Evolutionary conservation across 2,888 invertebrate species (phyloP).

Genomic region (Parapristionchus giblindavisi): DNA sequence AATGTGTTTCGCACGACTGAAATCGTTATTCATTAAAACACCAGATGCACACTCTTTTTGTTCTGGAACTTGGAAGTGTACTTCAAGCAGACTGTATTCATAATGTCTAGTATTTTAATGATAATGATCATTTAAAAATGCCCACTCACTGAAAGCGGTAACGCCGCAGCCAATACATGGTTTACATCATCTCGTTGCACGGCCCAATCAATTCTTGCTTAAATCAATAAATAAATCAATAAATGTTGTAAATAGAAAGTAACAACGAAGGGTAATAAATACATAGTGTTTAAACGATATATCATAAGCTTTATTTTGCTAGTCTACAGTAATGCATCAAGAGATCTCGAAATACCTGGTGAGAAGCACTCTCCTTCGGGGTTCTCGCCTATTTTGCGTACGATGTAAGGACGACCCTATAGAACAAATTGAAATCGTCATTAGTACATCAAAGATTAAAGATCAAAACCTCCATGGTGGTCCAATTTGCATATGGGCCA

Average conservation of each 20-base stretch:
- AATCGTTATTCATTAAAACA: too few relatives aligned
- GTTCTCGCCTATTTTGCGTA: not conserved
- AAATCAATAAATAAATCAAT: slow-evolving; percentile 35
- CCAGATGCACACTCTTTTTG: too few relatives aligned
- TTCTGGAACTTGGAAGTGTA: too few relatives aligned
- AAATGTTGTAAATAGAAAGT: too few relatives aligned
- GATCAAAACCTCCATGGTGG: not conserved
- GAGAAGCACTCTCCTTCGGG: not conserved
- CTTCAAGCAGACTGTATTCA: too few relatives aligned
- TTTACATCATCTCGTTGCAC: slow-evolving; percentile 48
- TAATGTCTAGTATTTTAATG: slow-evolving; percentile 44
- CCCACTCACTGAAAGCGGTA: slow-evolving; percentile 43
- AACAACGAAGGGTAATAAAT: too few relatives aligned
- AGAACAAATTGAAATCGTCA: not conserved
- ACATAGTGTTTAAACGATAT: too few relatives aligned
- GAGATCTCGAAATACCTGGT: too few relatives aligned
- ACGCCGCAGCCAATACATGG: slow-evolving; percentile 48
- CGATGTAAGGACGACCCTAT: not conserved
- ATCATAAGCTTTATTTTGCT: too few relatives aligned
- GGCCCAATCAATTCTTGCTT: slow-evolving; percentile 52
- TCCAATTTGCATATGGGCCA: not conserved
- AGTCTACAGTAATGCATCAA: too few relatives aligned
- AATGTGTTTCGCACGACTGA: not conserved
- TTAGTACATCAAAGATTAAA: not conserved
- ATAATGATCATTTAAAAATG: slow-evolving; percentile 13